Percentiles rank a stretch among this genome's conserved stretches.
These are phyloP conservation scores for Amphipoea lucens DNA, from an alignment of 2,888 invertebrate species.

Conservation along the genomic window DNA sequence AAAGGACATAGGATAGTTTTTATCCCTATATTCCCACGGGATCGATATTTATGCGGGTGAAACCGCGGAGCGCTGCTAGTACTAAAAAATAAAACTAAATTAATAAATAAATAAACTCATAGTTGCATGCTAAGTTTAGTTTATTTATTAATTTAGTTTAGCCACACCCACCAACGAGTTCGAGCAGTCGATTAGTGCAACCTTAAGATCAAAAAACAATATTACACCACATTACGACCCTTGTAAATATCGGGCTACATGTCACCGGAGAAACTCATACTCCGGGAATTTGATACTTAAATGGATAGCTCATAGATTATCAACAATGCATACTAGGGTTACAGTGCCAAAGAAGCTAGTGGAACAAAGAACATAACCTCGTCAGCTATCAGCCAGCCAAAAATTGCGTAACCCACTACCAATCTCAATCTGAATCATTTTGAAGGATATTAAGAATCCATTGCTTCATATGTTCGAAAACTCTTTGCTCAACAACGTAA, in stretches of 20 bases:
- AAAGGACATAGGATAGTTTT: too few relatives aligned
- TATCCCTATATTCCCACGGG: too few relatives aligned
- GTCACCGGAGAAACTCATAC: background rate
- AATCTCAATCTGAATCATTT: too few relatives aligned
- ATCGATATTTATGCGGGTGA: too few relatives aligned
- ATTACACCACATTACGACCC: background rate
- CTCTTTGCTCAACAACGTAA: too few relatives aligned
- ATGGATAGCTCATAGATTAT: background rate
- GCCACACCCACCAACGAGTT: background rate
- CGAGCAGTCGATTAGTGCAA: background rate
- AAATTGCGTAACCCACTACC: conserved; percentile 28
- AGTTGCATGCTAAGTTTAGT: too few relatives aligned
- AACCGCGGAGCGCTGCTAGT: too few relatives aligned
- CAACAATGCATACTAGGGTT: background rate
- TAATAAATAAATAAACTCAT: too few relatives aligned
- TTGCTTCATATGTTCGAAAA: too few relatives aligned
- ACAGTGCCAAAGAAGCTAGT: conserved; percentile 36
- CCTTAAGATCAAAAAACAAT: background rate
- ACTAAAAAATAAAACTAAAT: too few relatives aligned
- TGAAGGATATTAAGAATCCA: too few relatives aligned
- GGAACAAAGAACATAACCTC: conserved; percentile 72
- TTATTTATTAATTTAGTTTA: too few relatives aligned
- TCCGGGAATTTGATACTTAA: background rate
- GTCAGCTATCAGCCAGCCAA: conserved; percentile 65
- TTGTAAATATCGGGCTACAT: background rate